Conservation (phyloP, 1,140 invertebrate species). For the Idris sp. region DNA sequence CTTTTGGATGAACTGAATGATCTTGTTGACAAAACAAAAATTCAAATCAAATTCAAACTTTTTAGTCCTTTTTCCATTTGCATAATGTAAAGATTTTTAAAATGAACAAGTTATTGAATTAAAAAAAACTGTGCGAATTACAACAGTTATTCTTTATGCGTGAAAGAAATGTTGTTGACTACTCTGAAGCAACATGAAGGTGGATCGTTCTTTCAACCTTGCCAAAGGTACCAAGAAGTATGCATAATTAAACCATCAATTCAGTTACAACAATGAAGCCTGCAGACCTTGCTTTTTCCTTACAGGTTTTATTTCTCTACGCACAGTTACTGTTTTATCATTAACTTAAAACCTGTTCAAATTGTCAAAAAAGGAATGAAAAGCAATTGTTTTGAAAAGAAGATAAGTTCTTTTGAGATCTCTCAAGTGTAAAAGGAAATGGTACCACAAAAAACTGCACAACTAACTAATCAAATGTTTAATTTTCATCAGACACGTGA, state of each 20-base stretch:
- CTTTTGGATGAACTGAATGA: too few species aligned
- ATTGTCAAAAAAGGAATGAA: neutral
- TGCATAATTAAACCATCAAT: conserved; percentile 47
- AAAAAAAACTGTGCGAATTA: neutral
- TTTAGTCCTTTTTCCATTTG: too few species aligned
- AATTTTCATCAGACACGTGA: too few species aligned
- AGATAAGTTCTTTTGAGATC: neutral
- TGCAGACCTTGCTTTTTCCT: conserved; percentile 17
- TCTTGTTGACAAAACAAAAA: too few species aligned
- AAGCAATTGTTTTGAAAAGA: too few species aligned
- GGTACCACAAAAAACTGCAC: too few species aligned
- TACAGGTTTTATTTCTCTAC: conserved; percentile 8
- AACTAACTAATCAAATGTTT: too few species aligned
- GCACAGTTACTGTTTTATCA: conserved; percentile 1
- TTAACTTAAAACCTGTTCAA: conserved; percentile 3
- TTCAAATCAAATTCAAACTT: too few species aligned
- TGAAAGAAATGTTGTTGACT: conserved; percentile 6
- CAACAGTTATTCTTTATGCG: too few species aligned
- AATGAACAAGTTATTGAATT: conserved; percentile 4
- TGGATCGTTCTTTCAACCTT: conserved; percentile 23
- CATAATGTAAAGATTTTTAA: too few species aligned
- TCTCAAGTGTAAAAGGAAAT: too few species aligned
- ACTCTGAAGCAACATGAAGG: conserved; percentile 19
- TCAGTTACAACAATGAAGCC: conserved; percentile 36
- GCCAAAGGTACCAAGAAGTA: conserved; percentile 38